Evolutionary conservation across 1,140 invertebrate genomes (phyloP).

Genomic region (Drosophila setifemur): DNA sequence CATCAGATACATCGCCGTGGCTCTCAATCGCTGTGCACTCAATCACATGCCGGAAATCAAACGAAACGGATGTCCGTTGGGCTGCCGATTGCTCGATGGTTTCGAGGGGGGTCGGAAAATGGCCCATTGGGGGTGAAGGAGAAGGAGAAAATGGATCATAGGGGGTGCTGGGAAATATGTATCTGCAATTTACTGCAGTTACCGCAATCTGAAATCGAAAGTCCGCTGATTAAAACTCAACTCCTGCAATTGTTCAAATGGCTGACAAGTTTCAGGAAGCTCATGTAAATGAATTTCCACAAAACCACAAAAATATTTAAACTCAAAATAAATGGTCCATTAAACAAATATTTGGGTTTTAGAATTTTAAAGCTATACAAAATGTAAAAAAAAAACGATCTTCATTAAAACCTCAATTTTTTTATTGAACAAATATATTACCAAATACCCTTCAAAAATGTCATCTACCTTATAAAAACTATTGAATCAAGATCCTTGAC

Average conservation of each 20-base stretch:
- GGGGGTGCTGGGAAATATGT: not conserved
- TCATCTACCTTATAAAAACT: no score
- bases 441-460: no score
- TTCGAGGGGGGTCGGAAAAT: slow-evolving; percentile 6
- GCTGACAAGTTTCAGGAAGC: slow-evolving; percentile 54
- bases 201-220: slow-evolving; percentile 76
- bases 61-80: slow-evolving; percentile 71
- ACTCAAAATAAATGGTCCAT: no score
- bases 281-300: slow-evolving; percentile 50
- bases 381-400: no score
- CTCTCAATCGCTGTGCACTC: slow-evolving; percentile 70
- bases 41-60: slow-evolving; percentile 79
- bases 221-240: slow-evolving; percentile 73
- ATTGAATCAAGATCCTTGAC: not conserved
- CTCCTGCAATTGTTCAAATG: slow-evolving; percentile 31
- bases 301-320: no score
- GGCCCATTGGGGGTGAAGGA: not conserved
- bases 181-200: slow-evolving; percentile 20
- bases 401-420: no score
- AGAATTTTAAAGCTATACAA: no score
- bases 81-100: slow-evolving; percentile 23
- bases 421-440: no score
- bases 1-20: slow-evolving; percentile 55
- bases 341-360: no score
- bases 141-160: not conserved